Base-by-base conservation (phyloP, 2,113 vertebrate genomes). In the Astur gentilis region DNA sequence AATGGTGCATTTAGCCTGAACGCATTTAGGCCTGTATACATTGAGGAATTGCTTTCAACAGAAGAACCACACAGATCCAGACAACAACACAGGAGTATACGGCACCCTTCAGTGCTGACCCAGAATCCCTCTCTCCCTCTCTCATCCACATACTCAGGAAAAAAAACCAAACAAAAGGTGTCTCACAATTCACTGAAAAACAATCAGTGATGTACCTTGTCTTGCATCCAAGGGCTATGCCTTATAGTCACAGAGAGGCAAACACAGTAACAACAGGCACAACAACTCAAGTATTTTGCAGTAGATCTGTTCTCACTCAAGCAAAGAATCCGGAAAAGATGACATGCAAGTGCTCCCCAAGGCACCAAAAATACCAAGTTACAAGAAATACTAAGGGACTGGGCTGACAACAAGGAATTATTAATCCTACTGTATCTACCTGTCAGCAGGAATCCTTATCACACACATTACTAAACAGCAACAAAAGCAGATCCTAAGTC, bases 1-100 rank as follows among this genome's bases (percentile, higher is more conserved):
- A 82, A 18, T 1, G 9, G 11, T 13, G 25, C 3, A 0, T n/a
- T 73, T 13, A 90, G 31, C 18, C 38, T 13, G 27, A 75, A 55
- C 10, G 25, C 3, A 0, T n/a, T 73, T 13, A 90, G 34, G 16
- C 38, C 4, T 8, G 3, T 0, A 0, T 3, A 6, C 11, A 36
- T 2, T 17, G 45, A 60, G 25, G 44, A 67, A 62, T 2, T 47
- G 42, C 25, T 86, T 60, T 45, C 32, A 80, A 26, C 5, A 38
- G n/a, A 29, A 38, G n/a, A 29, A 78, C 50, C n/a, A 18, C 0
- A 0, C 7, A 71, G 38, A 73, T 5, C 16, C 40, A 70, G 42
- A 29, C 23, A 70, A 29, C 16, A 62, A 0, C 17, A 32, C 7
- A n/a, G 42, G 40, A 36, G 16, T 9, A 32, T 3, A 29, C 1